phyloP scores from a whole-genome alignment of 2,888 invertebrate genomes.

The Notodonta dromedarius region DNA sequence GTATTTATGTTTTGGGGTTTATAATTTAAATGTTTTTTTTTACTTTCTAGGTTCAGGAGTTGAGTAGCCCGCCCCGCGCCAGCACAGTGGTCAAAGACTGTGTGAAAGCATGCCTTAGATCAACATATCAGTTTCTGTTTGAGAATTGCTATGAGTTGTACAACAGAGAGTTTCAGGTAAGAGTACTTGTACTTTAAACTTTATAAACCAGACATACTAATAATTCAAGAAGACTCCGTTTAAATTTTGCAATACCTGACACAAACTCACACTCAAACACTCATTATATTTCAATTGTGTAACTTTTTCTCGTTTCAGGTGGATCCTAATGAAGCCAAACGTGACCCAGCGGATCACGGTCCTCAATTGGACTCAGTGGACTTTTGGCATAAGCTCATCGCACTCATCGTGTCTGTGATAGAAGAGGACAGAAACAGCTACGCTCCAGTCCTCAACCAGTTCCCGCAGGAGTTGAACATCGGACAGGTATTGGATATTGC shows the following conservation, averaged over 20 bases:
- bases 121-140: constrained; percentile 99
- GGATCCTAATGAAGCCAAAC: constrained; percentile 95
- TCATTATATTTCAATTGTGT: not conserved
- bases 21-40: not conserved
- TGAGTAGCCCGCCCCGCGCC: constrained; percentile 98
- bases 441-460: constrained; percentile 98
- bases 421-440: constrained; percentile 99
- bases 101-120: constrained; percentile 98
- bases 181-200: constrained; percentile 3
- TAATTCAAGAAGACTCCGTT: too few relatives aligned
- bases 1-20: not conserved
- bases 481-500: constrained; percentile 87
- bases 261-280: too few relatives aligned
- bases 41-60: constrained; percentile 93
- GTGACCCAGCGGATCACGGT: constrained; percentile 94
- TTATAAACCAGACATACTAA: too few relatives aligned
- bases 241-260: too few relatives aligned
- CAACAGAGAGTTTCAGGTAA: constrained; percentile 94
- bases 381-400: constrained; percentile 99
- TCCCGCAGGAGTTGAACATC: constrained; percentile 99
- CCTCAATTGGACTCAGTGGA: constrained; percentile 95
- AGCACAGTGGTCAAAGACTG: constrained; percentile 99
- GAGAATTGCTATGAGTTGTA: constrained; percentile 99
- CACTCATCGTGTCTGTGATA: constrained; percentile 98
- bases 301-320: constrained; percentile 74